Evolutionary conservation across 2,113 vertebrate species (phyloP).

Genomic region (Callaeas wilsoni): DNA sequence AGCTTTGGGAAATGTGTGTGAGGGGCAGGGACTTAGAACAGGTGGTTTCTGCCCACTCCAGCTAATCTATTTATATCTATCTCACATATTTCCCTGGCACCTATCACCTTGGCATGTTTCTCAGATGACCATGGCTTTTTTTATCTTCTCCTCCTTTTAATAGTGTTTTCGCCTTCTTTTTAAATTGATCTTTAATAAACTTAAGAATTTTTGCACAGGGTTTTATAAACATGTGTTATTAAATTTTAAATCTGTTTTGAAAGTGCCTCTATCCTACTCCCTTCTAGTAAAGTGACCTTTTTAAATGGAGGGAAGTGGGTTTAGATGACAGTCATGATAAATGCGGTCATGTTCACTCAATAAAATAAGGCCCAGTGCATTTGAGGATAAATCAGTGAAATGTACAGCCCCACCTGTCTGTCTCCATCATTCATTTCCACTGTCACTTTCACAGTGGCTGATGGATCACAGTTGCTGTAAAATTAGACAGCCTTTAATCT

Average conservation of each 20-base stretch:
- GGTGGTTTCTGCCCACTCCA: neutral
- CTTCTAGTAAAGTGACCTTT: constrained; percentile 92
- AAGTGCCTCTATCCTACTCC: constrained; percentile 81
- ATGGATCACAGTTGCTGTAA: constrained; percentile 99
- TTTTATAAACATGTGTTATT: constrained; percentile 75
- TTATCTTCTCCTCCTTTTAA: constrained; percentile 15
- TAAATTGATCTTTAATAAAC: constrained; percentile 61
- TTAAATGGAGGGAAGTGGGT: constrained; percentile 98
- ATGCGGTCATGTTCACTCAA: constrained; percentile 99
- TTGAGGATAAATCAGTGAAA: constrained; percentile 99
- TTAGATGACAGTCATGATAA: constrained; percentile 99
- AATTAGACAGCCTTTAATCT: constrained; percentile 99
- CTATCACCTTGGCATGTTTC: neutral
- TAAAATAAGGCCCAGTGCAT: constrained; percentile 98
- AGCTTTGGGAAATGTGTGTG: neutral
- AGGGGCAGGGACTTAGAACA: neutral
- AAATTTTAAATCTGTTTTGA: constrained; percentile 78
- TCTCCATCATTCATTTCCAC: constrained; percentile 99
- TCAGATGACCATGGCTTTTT: neutral
- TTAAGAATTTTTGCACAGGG: constrained; percentile 64
- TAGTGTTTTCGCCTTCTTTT: neutral
- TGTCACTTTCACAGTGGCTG: constrained; percentile 96
- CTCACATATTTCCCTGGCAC: neutral
- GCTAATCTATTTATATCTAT: neutral
- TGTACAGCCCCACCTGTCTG: constrained; percentile 99